Conservation (phyloP, 2,797 vertebrate species). For the Cynodonichthys magdalenae region DNA sequence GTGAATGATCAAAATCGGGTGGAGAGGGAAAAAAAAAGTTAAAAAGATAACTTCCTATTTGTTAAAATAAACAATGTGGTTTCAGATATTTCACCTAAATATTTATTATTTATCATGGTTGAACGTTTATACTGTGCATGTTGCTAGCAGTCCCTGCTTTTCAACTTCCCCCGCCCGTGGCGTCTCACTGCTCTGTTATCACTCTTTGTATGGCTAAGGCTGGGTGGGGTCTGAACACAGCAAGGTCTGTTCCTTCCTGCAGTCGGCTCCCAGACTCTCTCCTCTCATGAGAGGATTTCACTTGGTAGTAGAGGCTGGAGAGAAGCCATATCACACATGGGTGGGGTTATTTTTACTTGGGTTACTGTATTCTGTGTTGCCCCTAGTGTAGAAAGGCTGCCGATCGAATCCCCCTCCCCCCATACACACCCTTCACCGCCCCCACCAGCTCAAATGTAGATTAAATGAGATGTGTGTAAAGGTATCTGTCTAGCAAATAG, state of each 20-base stretch:
- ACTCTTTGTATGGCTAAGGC: conserved; percentile 35
- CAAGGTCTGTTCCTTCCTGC: conserved; percentile 53
- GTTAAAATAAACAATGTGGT: not conserved
- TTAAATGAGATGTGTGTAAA: conserved; percentile 69
- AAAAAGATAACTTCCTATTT: not conserved
- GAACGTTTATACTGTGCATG: not conserved
- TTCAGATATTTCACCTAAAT: not conserved
- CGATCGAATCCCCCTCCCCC: conserved; percentile 57
- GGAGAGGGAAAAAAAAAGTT: not conserved
- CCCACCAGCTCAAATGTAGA: conserved; percentile 39
- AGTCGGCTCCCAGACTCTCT: conserved; percentile 29
- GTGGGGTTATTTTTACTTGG: conserved; percentile 81
- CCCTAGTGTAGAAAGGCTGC: conserved; percentile 53
- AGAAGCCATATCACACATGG: conserved; percentile 50
- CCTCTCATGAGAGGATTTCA: conserved; percentile 48
- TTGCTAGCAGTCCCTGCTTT: not conserved
- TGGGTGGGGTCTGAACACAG: conserved; percentile 60
- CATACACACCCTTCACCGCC: not conserved
- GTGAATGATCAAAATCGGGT: conserved; percentile 6
- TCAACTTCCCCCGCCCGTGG: conserved; percentile 1
- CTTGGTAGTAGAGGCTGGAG: conserved; percentile 35
- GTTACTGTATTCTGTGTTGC: conserved; percentile 78
- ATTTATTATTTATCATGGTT: not conserved
- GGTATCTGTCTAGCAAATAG: conserved; percentile 45
- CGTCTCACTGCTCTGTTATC: conserved; percentile 55